Base-by-base conservation (phyloP, 2,888 invertebrate species). In the Nomada ruficornis region DNA sequence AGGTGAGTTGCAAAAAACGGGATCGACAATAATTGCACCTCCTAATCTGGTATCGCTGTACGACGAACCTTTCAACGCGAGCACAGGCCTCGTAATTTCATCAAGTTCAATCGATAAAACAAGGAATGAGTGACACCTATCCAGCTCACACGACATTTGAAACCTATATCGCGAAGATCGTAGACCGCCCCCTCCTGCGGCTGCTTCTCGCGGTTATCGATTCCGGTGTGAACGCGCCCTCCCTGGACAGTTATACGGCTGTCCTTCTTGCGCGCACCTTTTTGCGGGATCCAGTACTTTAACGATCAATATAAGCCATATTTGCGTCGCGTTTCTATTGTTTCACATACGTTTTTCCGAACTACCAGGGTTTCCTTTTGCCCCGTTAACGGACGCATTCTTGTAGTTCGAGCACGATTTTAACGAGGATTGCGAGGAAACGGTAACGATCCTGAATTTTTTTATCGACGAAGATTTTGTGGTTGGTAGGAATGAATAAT, bases 211-310 rank as follows among this genome's bases (percentile, higher is more conserved):
- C 83, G 82, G 85, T 87, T 90, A 90, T 90, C 90, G 90, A 90
- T 90, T 90, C 85, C 77, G 82, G 78, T 81, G 83, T 88, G 86
- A 89, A 88, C 88, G 90, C 88, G 88, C 89, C 88, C 87, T 82
- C 82, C 87, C 74, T 72, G 69, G 81, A 78, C 85, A 82, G 83
- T 80, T 85, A 85, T 74, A 54, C 69, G 73, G n/a, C 72, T 44
- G 82, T 78, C 75, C 73, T 76, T 68, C 76, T 69, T 68, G 10
- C 69, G 73, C 70, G 55, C 65, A 67, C 80, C 80, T 84, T 73
- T 26, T 76, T 15, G 60, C 18, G 59, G 42, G 80, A 82, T 82
- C 87, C 65, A 55, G 77, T 79, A 29, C 47, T 63, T 42, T 20
- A 29, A 18, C 52, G 77, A 86, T 86, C 86, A 65, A 86, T 85